These are phyloP conservation scores for Eupithecia pulchellata DNA, from an alignment of 2,888 invertebrate genomes.

Conservation along the genomic window DNA sequence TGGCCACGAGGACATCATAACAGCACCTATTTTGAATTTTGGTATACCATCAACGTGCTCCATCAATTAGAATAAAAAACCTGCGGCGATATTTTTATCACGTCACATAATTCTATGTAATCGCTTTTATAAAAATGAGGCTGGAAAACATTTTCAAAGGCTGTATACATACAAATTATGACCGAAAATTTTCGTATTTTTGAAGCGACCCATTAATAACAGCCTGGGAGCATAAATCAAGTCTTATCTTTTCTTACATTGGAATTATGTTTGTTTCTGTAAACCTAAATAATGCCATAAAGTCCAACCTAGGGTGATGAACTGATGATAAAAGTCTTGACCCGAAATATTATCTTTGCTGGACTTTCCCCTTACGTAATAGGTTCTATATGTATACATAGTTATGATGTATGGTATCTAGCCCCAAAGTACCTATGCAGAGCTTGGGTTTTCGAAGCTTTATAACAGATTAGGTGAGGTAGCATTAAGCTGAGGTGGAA, in stretches of 20 bases:
- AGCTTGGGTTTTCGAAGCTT: too few species aligned
- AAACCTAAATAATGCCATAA: background rate
- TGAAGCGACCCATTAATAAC: slow-evolving; percentile 2
- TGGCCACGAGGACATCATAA: background rate
- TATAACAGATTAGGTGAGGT: too few species aligned
- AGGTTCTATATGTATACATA: too few species aligned
- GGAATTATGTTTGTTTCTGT: background rate
- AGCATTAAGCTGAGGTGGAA: too few species aligned
- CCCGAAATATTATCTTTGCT: background rate
- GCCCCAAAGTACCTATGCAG: background rate
- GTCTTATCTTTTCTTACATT: slow-evolving; percentile 15
- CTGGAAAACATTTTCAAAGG: background rate
- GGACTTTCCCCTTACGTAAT: background rate
- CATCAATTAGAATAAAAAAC: background rate
- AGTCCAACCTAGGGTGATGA: background rate
- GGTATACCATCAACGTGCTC: background rate
- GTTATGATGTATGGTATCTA: background rate
- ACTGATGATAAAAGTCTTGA: background rate
- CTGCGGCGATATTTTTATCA: background rate
- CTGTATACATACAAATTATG: background rate
- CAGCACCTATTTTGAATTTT: background rate
- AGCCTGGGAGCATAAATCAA: slow-evolving; percentile 13
- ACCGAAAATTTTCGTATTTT: slow-evolving; percentile 5
- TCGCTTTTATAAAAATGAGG: background rate
- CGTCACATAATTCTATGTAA: background rate